A percentile compares a stretch with the other conserved stretches of the same genome.
Conservation (phyloP, 2,797 vertebrate genomes). For the Thunnus albacares region DNA sequence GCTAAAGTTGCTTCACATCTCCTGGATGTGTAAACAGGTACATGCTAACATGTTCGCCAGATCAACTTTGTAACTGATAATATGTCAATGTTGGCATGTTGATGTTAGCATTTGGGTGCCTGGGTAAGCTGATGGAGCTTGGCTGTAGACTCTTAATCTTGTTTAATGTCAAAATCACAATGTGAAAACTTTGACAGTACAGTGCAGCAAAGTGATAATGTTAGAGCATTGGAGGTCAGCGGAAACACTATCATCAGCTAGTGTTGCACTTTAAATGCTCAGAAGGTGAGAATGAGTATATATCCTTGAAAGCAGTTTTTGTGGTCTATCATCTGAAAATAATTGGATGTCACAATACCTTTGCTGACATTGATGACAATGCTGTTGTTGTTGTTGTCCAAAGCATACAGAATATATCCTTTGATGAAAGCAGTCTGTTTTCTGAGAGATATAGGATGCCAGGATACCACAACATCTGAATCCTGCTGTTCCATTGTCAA, state of each 20-base stretch:
- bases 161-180: too few species aligned
- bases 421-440: conserved; percentile 72
- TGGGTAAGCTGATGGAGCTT: too few species aligned
- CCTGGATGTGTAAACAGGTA: too few species aligned
- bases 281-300: neutral
- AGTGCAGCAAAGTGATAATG: neutral
- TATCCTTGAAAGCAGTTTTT: neutral
- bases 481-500: conserved; percentile 18
- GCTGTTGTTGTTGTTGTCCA: neutral
- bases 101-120: too few species aligned
- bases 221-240: neutral
- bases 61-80: too few species aligned
- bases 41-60: too few species aligned
- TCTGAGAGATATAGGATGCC: conserved; percentile 58
- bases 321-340: neutral
- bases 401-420: conserved; percentile 67
- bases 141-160: too few species aligned
- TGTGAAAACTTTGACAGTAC: too few species aligned
- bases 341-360: conserved; percentile 47
- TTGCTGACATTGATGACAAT: conserved; percentile 7
- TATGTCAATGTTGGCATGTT: too few species aligned
- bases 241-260: neutral
- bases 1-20: too few species aligned
- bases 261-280: neutral
- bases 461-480: conserved; percentile 64